Conservation (phyloP, 2,888 invertebrate genomes). For the Xanthostigma xanthostigma region DNA sequence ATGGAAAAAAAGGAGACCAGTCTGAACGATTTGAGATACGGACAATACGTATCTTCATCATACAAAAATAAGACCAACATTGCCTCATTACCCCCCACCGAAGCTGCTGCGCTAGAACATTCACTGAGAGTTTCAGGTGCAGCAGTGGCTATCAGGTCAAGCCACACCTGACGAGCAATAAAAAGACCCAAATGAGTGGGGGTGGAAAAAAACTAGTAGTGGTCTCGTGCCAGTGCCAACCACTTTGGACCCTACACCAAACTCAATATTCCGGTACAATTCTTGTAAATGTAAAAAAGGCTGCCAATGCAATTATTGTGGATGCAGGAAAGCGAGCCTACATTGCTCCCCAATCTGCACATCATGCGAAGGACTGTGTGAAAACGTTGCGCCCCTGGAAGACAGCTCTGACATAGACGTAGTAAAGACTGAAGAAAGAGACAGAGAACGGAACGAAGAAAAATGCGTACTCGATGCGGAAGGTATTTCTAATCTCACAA, state of each 20-base stretch:
- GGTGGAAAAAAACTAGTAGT: slow-evolving; percentile 5
- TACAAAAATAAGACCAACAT: slow-evolving; percentile 7
- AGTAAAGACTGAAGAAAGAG: too few relatives aligned
- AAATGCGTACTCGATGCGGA: too few relatives aligned
- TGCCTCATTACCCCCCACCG: too few relatives aligned
- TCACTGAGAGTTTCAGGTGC: slow-evolving; percentile 6
- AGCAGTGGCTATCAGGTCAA: slow-evolving; percentile 1
- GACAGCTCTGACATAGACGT: too few relatives aligned
- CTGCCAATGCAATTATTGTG: slow-evolving; percentile 3
- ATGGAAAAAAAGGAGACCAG: slow-evolving; percentile 8
- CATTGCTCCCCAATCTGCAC: slow-evolving; percentile 1
- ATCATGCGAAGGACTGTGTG: too few relatives aligned
- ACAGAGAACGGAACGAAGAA: too few relatives aligned
- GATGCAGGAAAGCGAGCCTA: not conserved
- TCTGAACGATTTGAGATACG: slow-evolving; percentile 10
- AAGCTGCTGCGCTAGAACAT: slow-evolving; percentile 8
- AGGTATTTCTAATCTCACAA: too few relatives aligned
- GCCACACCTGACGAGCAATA: slow-evolving; percentile 6
- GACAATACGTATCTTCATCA: slow-evolving; percentile 9
- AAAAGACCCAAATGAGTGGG: slow-evolving; percentile 6
- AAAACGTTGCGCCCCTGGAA: not conserved
- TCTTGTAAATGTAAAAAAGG: too few relatives aligned
- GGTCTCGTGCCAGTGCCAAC: slow-evolving; percentile 9
- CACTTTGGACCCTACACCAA: slow-evolving; percentile 7
- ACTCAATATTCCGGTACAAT: slow-evolving; percentile 6